These are phyloP conservation scores for Nesidiocoris tenuis DNA, from an alignment of 2,888 invertebrate genomes.

Conservation along the genomic window DNA sequence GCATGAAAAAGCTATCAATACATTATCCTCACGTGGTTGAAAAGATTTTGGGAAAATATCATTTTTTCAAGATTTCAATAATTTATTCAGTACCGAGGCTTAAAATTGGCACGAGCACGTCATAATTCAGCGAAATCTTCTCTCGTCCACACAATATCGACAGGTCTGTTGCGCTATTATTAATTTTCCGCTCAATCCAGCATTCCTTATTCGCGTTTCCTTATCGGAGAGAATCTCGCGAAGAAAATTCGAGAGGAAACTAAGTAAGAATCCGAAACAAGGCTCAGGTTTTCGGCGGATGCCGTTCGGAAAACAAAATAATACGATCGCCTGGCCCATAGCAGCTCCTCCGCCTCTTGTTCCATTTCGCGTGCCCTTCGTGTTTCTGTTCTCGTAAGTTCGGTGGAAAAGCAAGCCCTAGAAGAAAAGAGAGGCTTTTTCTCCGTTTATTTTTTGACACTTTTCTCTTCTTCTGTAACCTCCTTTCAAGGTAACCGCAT, in stretches of 20 bases:
- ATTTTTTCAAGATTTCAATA: too few species aligned
- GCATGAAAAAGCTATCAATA: too few species aligned
- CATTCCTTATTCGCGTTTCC: background rate
- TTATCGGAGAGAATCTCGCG: background rate
- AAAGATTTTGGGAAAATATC: too few species aligned
- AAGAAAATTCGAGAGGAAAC: background rate
- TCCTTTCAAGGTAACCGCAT: background rate
- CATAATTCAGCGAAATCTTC: too few species aligned
- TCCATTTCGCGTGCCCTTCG: background rate
- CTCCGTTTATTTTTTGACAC: background rate
- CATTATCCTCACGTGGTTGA: too few species aligned
- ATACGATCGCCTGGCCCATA: too few species aligned
- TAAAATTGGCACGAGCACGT: too few species aligned
- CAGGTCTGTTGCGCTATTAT: too few species aligned
- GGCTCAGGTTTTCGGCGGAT: background rate
- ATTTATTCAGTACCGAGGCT: too few species aligned
- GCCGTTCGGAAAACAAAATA: background rate
- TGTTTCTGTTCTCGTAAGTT: background rate
- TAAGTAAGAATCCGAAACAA: background rate
- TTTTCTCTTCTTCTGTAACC: background rate
- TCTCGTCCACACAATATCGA: too few species aligned
- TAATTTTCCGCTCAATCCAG: too few species aligned
- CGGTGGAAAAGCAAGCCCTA: background rate
- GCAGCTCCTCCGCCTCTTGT: background rate
- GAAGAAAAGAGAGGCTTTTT: background rate